These are phyloP conservation scores for Dasyurus viverrinus DNA, from an alignment of 2,113 vertebrate genomes.

Conservation along the genomic window DNA sequence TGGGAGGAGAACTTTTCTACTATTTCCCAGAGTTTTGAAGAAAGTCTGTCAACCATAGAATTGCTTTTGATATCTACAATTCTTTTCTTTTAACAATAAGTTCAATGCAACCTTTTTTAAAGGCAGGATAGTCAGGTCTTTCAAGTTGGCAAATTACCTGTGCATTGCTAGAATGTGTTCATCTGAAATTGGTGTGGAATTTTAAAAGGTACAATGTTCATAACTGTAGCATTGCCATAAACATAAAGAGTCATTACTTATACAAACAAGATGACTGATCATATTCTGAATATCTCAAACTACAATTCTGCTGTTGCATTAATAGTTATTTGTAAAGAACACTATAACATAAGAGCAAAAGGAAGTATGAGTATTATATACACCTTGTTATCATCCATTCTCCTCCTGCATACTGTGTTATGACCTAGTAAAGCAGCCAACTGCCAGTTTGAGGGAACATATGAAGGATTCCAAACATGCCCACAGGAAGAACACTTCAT, in stretches of 20 bases:
- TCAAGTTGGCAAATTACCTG: conserved; percentile 4
- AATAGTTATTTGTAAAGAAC: conserved; percentile 49
- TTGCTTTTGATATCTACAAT: conserved; percentile 38
- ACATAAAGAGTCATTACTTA: conserved; percentile 46
- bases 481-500: conserved; percentile 21
- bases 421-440: conserved; percentile 52
- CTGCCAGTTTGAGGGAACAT: conserved; percentile 27
- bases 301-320: conserved; percentile 44
- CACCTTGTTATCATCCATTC: conserved; percentile 54
- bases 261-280: conserved; percentile 28
- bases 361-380: conserved; percentile 40
- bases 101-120: conserved; percentile 34
- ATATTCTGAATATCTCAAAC: conserved; percentile 60
- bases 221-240: conserved; percentile 15
- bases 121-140: conserved; percentile 39
- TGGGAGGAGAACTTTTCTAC: conserved; percentile 3
- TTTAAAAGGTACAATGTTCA: conserved; percentile 42
- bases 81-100: conserved; percentile 47
- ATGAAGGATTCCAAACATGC: conserved; percentile 32
- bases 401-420: conserved; percentile 49
- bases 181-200: conserved; percentile 44
- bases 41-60: conserved; percentile 24
- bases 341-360: conserved; percentile 55
- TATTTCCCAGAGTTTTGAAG: conserved; percentile 33
- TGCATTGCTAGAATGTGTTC: conserved; percentile 9